Evolutionary conservation across 2,797 vertebrate species (phyloP).

Genomic region (Erpetoichthys calabaricus): DNA sequence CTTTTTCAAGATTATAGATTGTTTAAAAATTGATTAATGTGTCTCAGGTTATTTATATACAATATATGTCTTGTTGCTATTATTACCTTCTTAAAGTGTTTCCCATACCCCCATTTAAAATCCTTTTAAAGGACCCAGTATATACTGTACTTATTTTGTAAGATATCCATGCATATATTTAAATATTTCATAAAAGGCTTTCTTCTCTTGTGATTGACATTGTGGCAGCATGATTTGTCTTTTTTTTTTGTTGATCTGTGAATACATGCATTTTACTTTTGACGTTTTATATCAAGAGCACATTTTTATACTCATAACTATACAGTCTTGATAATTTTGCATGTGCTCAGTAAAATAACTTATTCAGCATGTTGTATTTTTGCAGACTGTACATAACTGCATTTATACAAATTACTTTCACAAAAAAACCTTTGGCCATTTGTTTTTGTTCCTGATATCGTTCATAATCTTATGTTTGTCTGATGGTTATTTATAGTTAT

Average conservation of each 20-base stretch:
- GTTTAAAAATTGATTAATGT: slow-evolving; percentile 15
- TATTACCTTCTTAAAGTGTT: background rate
- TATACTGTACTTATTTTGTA: slow-evolving; percentile 30
- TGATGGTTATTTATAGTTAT: slow-evolving; percentile 33
- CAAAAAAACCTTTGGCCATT: background rate
- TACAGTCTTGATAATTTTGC: slow-evolving; percentile 37
- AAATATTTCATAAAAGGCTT: slow-evolving; percentile 44
- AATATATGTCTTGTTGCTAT: background rate
- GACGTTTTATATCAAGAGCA: slow-evolving; percentile 30
- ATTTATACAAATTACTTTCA: slow-evolving; percentile 13
- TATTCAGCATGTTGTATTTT: slow-evolving; percentile 33
- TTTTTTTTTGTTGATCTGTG: slow-evolving; percentile 35
- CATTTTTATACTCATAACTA: slow-evolving; percentile 34
- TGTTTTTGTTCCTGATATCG: slow-evolving; percentile 23
- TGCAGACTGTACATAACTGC: slow-evolving; percentile 29
- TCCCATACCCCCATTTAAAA: too few species aligned
- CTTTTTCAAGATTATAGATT: slow-evolving; percentile 10
- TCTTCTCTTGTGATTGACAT: slow-evolving; percentile 41
- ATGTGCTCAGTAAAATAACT: slow-evolving; percentile 26
- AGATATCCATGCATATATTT: slow-evolving; percentile 56
- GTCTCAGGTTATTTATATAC: slow-evolving; percentile 24
- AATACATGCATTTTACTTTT: slow-evolving; percentile 36
- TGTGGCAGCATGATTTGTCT: slow-evolving; percentile 47
- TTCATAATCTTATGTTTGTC: slow-evolving; percentile 32
- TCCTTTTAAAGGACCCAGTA: background rate